Evolutionary conservation across 2,113 vertebrate genomes (phyloP).

Genomic region (Pangasianodon hypophthalmus): DNA sequence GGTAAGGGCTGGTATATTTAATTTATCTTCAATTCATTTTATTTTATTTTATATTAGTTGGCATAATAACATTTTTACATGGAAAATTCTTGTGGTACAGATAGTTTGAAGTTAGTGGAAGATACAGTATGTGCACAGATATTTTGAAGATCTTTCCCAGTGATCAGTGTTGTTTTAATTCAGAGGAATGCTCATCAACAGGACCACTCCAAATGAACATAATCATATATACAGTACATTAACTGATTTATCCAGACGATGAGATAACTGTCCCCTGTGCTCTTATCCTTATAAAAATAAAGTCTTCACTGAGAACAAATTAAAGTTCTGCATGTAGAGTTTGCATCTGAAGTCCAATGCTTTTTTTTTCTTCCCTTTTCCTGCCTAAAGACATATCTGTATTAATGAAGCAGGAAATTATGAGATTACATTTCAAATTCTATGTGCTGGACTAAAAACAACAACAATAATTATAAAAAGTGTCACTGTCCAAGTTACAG

Average conservation of each 20-base stretch:
- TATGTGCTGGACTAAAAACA: background rate
- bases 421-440: background rate
- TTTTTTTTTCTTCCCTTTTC: background rate
- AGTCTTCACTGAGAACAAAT: background rate
- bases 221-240: background rate
- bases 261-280: conserved; percentile 14
- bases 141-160: background rate
- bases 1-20: too few species aligned
- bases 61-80: background rate
- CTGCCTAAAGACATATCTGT: background rate
- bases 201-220: background rate
- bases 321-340: background rate
- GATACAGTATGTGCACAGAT: too few species aligned
- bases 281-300: conserved; percentile 15
- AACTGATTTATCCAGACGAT: conserved; percentile 9
- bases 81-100: background rate
- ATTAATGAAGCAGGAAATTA: background rate
- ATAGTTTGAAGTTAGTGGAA: background rate
- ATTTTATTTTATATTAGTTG: background rate
- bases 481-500: background rate
- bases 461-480: background rate
- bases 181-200: background rate
- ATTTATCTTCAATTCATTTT: background rate
- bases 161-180: background rate
- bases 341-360: background rate